Evolutionary conservation across 2,888 invertebrate genomes (phyloP), one percentile per base, ranked within the genome.

Genomic region (Lepidocyrtoides sp.): DNA sequence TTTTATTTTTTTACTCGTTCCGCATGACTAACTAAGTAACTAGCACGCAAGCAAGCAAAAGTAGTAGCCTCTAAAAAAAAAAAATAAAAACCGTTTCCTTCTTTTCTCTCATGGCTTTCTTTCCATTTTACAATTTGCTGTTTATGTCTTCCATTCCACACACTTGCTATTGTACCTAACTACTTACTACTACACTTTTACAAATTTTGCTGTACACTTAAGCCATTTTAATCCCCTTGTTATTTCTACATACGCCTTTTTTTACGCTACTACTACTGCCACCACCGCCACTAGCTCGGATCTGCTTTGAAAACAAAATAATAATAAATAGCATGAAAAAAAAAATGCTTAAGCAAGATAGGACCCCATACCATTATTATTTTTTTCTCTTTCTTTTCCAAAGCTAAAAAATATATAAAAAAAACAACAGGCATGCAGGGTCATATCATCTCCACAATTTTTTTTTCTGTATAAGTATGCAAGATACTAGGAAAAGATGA

Each of bases 11-110:
- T 63, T 14, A 29, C 63, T 29, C 63, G 4, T 32, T 63, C 57
- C 12, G 36, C 66, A 69, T 36, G 23, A n/a, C n/a, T n/a, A n/a
- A 32, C 36, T 69, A 36, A 36, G 66, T 69, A 36, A 75, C 75
- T 26, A 75, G 51, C 75, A 75, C 75, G 75, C 75, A 75, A 75
- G 29, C 75, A 29, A 48, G n/a, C n/a, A n/a, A n/a, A n/a, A n/a
- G n/a, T n/a, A n/a, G n/a, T n/a, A n/a, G n/a, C n/a, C n/a, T n/a
- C n/a, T n/a, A n/a, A n/a, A n/a, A n/a, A n/a, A n/a, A n/a, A n/a
- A n/a, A n/a, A n/a, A n/a, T 75, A 75, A 75, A 75, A 75, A 36
- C 44, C 44, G 44, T 75, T 44, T 69, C 36, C 14, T 23, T 26
- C 14, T 26, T n/a, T 75, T 23, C 17, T 44, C 17, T n/a, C 5